Conservation (phyloP, 2,888 invertebrate species). For the Oscheius sp. region DNA sequence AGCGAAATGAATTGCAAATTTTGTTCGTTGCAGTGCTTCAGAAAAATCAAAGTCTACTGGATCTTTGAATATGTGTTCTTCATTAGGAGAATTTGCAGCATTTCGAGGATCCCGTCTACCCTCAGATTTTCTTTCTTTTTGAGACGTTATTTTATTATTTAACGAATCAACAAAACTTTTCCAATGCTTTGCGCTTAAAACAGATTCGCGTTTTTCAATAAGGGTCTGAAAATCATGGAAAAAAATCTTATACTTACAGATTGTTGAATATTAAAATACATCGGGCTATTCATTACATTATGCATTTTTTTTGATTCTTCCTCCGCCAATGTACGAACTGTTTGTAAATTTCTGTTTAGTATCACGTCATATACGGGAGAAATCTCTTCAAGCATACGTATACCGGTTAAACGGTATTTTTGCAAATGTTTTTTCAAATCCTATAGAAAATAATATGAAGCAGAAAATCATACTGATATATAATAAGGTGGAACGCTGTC, state of each 20-base stretch:
- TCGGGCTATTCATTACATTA: no score
- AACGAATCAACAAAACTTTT: constrained; percentile 7
- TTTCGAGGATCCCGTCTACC: constrained; percentile 13
- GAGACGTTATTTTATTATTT: neutral
- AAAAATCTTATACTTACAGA: no score
- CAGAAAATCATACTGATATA: constrained; percentile 76
- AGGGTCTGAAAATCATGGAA: neutral
- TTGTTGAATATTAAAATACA: no score
- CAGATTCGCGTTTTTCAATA: neutral
- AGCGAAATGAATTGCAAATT: constrained; percentile 21
- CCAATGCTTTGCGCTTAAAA: constrained; percentile 15
- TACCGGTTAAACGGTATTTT: constrained; percentile 88
- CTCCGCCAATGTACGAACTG: no score
- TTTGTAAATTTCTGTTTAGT: no score
- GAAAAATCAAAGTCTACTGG: constrained; percentile 1
- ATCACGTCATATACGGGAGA: no score
- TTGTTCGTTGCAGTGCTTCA: neutral
- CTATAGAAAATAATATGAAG: constrained; percentile 73
- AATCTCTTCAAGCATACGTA: constrained; percentile 77
- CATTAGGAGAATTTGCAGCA: neutral
- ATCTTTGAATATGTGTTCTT: constrained; percentile 22
- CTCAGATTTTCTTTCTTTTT: constrained; percentile 22
- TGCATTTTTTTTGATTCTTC: neutral
- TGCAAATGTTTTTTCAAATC: constrained; percentile 88
- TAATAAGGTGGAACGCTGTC: constrained; percentile 97